Conservation (phyloP, 2,888 invertebrate genomes). For the Molanna angustata region DNA sequence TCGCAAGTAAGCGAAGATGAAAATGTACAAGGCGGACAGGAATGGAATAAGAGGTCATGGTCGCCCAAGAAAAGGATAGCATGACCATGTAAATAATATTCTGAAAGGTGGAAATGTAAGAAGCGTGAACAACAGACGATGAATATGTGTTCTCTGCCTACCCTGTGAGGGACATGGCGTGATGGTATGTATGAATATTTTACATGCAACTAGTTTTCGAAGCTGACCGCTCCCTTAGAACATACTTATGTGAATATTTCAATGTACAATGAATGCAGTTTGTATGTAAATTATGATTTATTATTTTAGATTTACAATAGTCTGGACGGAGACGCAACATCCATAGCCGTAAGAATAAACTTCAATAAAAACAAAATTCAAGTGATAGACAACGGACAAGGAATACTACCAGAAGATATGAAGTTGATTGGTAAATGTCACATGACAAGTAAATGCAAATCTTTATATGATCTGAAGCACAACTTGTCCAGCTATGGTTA, state of each 20-base stretch:
- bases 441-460: conserved; percentile 63
- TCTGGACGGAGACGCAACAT: conserved; percentile 66
- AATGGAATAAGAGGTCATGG: no score
- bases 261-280: no score
- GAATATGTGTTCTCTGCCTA: no score
- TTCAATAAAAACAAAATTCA: conserved; percentile 60
- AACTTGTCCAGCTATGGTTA: conserved; percentile 61
- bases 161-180: no score
- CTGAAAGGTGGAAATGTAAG: no score
- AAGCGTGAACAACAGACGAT: no score
- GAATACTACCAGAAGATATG: conserved; percentile 59
- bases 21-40: no score
- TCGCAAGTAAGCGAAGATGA: no score
- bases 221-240: not conserved
- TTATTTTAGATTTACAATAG: conserved; percentile 61
- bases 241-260: not conserved
- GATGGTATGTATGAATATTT: no score
- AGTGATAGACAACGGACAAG: conserved; percentile 75
- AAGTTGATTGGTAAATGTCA: conserved; percentile 58
- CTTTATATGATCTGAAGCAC: conserved; percentile 51
- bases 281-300: not conserved
- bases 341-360: conserved; percentile 67
- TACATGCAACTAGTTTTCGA: not conserved
- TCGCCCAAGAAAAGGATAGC: no score
- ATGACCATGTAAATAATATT: no score